A percentile compares a stretch with the other conserved stretches of the same genome.
phyloP scores from a whole-genome alignment of 2,113 vertebrate species.

The Vulpes vulpes region DNA sequence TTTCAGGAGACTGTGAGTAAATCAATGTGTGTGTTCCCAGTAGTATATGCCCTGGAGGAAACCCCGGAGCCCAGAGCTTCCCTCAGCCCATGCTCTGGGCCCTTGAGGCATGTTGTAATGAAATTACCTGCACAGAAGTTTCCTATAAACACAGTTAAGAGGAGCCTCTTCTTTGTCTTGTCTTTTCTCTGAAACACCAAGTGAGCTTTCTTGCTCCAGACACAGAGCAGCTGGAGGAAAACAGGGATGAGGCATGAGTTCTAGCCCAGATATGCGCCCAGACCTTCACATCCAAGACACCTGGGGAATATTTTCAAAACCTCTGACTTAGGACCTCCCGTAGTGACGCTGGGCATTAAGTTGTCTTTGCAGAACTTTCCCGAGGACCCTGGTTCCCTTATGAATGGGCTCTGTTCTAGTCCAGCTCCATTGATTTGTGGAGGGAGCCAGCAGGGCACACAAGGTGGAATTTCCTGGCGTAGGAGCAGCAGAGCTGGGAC shows the following conservation, averaged over 20 bases:
- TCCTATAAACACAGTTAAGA: not conserved
- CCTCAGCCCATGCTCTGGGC: not conserved
- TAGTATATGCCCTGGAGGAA: not conserved
- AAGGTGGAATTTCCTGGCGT: not conserved
- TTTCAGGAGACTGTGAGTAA: not conserved
- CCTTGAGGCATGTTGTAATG: not conserved
- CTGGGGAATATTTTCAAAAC: not conserved
- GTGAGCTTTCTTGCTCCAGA: not conserved
- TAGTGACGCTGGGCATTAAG: fast-evolving
- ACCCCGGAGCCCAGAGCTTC: not conserved
- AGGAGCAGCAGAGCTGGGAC: not conserved
- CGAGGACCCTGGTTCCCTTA: fast-evolving
- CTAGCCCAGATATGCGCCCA: not conserved
- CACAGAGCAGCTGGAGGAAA: not conserved
- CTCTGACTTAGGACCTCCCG: not conserved
- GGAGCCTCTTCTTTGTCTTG: no score
- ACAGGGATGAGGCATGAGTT: not conserved
- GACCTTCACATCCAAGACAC: not conserved
- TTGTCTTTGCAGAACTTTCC: no score
- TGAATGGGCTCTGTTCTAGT: not conserved
- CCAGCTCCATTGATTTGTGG: not conserved
- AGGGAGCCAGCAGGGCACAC: fast-evolving
- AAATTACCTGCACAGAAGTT: not conserved
- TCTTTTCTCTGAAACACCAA: not conserved
- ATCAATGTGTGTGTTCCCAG: not conserved